Percentiles rank a stretch among this genome's conserved stretches.
phyloP scores from a whole-genome alignment of 23 tunicate species.

The Trididemnum clinides region DNA sequence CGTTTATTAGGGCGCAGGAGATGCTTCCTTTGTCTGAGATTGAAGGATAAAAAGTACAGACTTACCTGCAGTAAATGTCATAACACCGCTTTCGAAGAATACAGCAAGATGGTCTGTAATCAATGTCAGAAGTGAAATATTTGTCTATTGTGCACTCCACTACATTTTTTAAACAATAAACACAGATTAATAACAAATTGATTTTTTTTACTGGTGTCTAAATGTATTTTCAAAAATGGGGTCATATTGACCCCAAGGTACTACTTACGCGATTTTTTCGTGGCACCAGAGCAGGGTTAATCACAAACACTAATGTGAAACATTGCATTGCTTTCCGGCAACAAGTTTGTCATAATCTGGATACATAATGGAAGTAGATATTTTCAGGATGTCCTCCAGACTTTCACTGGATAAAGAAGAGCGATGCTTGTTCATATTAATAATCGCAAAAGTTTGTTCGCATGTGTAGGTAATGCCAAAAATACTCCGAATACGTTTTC shows the following conservation, averaged over 20 bases:
- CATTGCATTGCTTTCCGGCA: too few species aligned
- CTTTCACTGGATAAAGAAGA: too few species aligned
- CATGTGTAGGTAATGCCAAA: too few species aligned
- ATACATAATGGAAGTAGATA: too few species aligned
- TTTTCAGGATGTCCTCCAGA: too few species aligned
- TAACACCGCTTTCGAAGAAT: conserved; percentile 15
- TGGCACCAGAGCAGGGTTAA: conserved; percentile 32
- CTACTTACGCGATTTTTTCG: conserved; percentile 17
- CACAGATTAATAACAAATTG: background rate
- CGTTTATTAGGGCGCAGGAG: conserved; percentile 20
- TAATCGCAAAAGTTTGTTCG: too few species aligned
- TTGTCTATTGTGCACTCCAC: conserved; percentile 9
- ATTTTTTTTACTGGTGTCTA: conserved; percentile 1
- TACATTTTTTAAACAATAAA: conserved; percentile 8
- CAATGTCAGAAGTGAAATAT: conserved; percentile 3
- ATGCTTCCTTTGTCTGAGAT: conserved; percentile 33
- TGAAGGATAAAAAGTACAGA: conserved; percentile 32
- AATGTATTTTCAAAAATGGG: conserved; percentile 16
- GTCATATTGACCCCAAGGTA: conserved; percentile 42
- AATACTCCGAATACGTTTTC: too few species aligned
- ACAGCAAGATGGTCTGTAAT: conserved; percentile 38
- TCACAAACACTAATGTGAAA: too few species aligned
- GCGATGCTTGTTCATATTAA: too few species aligned
- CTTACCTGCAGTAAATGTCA: conserved; percentile 34
- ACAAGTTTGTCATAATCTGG: too few species aligned